Evolutionary conservation across 2,113 vertebrate genomes (phyloP).

Genomic region (Hippopotamus amphibius): DNA sequence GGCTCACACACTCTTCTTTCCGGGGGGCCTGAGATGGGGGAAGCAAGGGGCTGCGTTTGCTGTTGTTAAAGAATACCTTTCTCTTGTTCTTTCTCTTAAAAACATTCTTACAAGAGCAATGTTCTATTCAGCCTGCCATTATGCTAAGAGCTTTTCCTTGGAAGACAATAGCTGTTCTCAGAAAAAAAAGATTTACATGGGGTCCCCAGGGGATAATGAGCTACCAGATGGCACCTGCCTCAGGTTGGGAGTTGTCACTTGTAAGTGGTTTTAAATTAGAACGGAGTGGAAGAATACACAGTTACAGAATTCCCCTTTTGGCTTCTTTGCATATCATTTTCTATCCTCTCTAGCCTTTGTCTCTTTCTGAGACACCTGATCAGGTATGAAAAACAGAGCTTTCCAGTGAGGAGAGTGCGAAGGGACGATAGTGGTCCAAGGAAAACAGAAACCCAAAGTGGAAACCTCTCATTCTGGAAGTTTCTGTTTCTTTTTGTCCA

Average conservation of each 20-base stretch:
- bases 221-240: slow-evolving; percentile 35
- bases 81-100: slow-evolving; percentile 63
- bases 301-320: slow-evolving; percentile 61
- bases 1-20: background rate
- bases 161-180: slow-evolving; percentile 78
- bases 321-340: slow-evolving; percentile 59
- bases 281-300: slow-evolving; percentile 62
- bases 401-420: background rate
- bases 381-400: slow-evolving; percentile 29
- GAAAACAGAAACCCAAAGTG: background rate
- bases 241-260: slow-evolving; percentile 57
- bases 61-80: slow-evolving; percentile 62
- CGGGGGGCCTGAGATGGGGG: background rate
- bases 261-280: slow-evolving; percentile 76
- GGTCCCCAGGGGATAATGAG: slow-evolving; percentile 69
- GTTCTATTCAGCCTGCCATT: slow-evolving; percentile 74
- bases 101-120: slow-evolving; percentile 59
- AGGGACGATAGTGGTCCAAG: background rate
- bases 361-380: slow-evolving; percentile 29
- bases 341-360: background rate
- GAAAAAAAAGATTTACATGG: slow-evolving; percentile 64
- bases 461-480: background rate
- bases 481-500: background rate
- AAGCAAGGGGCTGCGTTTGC: background rate
- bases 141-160: slow-evolving; percentile 77